These are phyloP conservation scores for Lacerta agilis DNA, from an alignment of 2,797 vertebrate genomes.

Conservation along the genomic window DNA sequence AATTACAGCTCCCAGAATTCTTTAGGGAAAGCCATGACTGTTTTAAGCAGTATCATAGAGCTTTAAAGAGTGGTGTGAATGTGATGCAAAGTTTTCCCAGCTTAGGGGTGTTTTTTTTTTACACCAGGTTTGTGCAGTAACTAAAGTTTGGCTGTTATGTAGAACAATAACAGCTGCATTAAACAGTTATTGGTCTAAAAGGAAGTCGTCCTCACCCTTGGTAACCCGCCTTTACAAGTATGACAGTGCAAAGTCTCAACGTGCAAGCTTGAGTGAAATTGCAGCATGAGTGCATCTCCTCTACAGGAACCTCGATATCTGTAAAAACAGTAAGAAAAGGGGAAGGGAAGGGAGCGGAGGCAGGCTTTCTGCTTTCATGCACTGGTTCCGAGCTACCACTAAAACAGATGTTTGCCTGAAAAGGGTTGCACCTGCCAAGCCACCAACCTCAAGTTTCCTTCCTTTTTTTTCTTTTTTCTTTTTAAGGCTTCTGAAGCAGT, in stretches of 20 bases:
- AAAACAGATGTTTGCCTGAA: slow-evolving; percentile 69
- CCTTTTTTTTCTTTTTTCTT: slow-evolving; percentile 72
- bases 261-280: slow-evolving; percentile 24
- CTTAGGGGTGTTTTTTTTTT: slow-evolving; percentile 17
- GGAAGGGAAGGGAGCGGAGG: slow-evolving; percentile 17
- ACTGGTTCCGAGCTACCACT: slow-evolving; percentile 57
- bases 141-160: background rate
- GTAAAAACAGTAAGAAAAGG: background rate
- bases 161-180: background rate
- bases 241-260: background rate
- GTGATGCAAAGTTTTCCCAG: background rate
- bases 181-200: background rate
- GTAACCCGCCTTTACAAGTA: slow-evolving; percentile 20
- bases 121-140: background rate
- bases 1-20: too few relatives aligned
- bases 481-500: slow-evolving; percentile 44
- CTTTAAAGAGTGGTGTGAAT: too few relatives aligned
- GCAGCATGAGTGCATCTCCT: background rate
- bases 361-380: slow-evolving; percentile 31
- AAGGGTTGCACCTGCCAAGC: slow-evolving; percentile 72
- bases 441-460: slow-evolving; percentile 71
- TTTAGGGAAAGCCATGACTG: too few relatives aligned
- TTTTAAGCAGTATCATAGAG: too few relatives aligned
- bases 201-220: background rate
- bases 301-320: slow-evolving; percentile 24